Percentiles rank a stretch among this genome's conserved stretches.
Conservation (phyloP, 2,797 vertebrate genomes). For the Eospalax fontanierii region DNA sequence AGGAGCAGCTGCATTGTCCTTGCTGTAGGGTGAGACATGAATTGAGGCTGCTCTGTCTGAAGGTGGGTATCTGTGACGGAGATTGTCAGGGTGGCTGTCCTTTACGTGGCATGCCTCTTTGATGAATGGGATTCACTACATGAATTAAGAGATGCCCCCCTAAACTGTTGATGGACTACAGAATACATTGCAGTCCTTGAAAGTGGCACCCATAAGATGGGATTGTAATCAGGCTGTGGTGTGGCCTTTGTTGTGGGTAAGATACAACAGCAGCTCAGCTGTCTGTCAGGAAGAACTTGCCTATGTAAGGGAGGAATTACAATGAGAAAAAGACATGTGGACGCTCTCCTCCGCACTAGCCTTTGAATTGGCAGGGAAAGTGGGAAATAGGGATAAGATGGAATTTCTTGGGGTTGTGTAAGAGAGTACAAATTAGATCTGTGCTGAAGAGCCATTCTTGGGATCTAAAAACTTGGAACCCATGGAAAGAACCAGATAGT, state of each 20-base stretch:
- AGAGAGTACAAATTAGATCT: neutral
- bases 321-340: neutral
- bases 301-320: neutral
- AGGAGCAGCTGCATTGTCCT: neutral
- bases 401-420: neutral
- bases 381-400: too few species aligned
- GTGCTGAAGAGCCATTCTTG: neutral
- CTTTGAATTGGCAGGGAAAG: neutral
- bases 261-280: neutral
- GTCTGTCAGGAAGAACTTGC: neutral
- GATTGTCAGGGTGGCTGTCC: neutral
- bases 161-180: too few species aligned
- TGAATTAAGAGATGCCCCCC: neutral
- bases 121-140: neutral
- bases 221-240: neutral
- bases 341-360: neutral
- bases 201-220: too few species aligned
- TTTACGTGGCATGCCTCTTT: neutral
- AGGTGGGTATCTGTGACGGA: neutral
- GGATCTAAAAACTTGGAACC: neutral
- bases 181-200: too few species aligned
- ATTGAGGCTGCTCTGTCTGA: neutral
- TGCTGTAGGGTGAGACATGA: neutral
- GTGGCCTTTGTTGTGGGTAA: neutral
- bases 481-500: neutral